Percentiles rank a stretch among this genome's conserved stretches.
Conservation (phyloP, 2,113 vertebrate species). For the Alaudala cheleensis region DNA sequence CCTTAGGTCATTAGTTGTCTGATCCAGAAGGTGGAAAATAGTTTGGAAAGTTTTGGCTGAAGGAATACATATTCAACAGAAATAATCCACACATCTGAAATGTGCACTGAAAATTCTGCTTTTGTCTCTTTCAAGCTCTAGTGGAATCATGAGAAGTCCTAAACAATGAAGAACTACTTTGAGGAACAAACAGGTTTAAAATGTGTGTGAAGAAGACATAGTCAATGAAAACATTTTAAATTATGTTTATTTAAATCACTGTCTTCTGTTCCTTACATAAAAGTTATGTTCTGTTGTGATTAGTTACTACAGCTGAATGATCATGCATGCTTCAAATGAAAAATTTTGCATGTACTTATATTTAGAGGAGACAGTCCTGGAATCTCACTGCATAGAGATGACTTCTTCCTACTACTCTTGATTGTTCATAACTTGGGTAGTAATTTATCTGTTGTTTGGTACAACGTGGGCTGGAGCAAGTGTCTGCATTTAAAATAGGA, state of each 20-base stretch:
- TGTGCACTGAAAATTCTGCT: conserved; percentile 20
- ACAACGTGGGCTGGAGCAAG: not conserved
- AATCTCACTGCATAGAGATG: not conserved
- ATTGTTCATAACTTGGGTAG: not conserved
- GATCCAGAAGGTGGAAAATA: conserved; percentile 19
- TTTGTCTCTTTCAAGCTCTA: not conserved
- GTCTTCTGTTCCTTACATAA: not conserved
- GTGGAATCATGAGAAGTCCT: not conserved
- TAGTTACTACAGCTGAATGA: not conserved
- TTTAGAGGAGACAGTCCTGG: not conserved
- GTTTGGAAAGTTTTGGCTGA: conserved; percentile 6
- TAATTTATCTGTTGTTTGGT: not conserved
- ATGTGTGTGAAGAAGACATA: not conserved
- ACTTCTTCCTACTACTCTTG: not conserved
- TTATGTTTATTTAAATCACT: not conserved
- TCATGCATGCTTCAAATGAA: not conserved
- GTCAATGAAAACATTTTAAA: not conserved
- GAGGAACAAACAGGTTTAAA: not conserved
- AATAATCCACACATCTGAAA: not conserved
- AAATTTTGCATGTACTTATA: not conserved
- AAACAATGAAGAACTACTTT: not conserved
- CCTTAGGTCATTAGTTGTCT: conserved; percentile 24
- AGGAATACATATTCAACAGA: not conserved
- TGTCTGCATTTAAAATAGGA: not conserved
- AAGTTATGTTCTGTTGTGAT: not conserved